phyloP scores from a whole-genome alignment of 2,888 invertebrate species.

The Thera britannica region DNA sequence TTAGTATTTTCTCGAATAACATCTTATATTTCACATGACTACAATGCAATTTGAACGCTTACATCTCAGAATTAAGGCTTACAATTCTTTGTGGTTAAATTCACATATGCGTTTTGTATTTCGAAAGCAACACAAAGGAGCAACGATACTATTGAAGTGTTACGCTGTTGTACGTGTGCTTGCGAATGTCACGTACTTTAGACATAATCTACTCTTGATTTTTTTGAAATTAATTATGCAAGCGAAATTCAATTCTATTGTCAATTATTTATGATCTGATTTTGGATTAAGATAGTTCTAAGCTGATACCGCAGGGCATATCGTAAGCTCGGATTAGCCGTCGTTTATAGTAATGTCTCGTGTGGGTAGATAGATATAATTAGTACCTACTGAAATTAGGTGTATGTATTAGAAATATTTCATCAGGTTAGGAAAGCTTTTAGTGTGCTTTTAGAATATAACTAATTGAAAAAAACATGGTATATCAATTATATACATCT shows the following conservation, averaged over 20 bases:
- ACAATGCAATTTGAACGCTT: slow-evolving; percentile 44
- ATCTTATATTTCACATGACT: slow-evolving; percentile 46
- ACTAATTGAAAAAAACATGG: too few relatives aligned
- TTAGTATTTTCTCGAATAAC: slow-evolving; percentile 55
- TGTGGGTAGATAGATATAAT: slow-evolving; percentile 45
- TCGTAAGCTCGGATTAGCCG: slow-evolving; percentile 46
- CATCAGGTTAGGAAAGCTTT: slow-evolving; percentile 15
- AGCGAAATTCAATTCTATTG: slow-evolving; percentile 42
- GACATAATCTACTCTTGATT: slow-evolving; percentile 57
- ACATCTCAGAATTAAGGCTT: slow-evolving; percentile 17
- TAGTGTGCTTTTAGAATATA: slow-evolving; percentile 9
- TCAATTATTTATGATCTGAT: slow-evolving; percentile 34
- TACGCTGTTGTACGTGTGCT: slow-evolving; percentile 69
- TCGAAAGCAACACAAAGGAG: slow-evolving; percentile 57
- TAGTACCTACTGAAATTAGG: background rate
- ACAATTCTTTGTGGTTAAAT: slow-evolving; percentile 22
- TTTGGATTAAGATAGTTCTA: slow-evolving; percentile 39
- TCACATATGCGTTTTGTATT: slow-evolving; percentile 45
- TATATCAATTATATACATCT: too few relatives aligned
- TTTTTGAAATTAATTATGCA: slow-evolving; percentile 49
- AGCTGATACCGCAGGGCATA: slow-evolving; percentile 47
- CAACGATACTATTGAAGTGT: slow-evolving; percentile 66
- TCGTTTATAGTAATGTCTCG: slow-evolving; percentile 51
- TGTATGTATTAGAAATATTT: slow-evolving; percentile 5
- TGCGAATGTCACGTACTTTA: slow-evolving; percentile 69